phyloP scores from a whole-genome alignment of 2,888 invertebrate species.

The Temnothorax unifasciatus region DNA sequence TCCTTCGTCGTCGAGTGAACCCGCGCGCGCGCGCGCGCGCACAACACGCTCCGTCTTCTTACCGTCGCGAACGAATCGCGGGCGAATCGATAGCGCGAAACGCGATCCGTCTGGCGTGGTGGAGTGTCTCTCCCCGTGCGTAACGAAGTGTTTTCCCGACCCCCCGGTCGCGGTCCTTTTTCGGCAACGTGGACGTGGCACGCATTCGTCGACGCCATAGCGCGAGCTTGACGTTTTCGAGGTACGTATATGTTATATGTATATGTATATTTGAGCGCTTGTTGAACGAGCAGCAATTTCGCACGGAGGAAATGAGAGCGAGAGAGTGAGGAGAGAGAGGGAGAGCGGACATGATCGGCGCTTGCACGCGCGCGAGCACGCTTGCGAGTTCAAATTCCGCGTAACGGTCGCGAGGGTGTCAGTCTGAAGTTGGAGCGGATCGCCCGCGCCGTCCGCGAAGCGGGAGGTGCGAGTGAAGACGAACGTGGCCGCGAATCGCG shows the following conservation, averaged over 20 bases:
- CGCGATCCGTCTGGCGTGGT: background rate
- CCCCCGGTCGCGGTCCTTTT: constrained; percentile 2
- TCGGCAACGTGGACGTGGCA: constrained; percentile 48
- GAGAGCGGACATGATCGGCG: background rate
- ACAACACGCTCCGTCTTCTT: background rate
- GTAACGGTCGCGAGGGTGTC: background rate
- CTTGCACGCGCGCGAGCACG: background rate
- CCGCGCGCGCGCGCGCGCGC: background rate
- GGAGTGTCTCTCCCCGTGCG: background rate
- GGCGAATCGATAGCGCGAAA: constrained; percentile 50
- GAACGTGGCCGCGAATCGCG: background rate
- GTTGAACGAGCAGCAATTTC: background rate
- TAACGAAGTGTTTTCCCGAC: background rate
- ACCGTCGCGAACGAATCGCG: constrained; percentile 13
- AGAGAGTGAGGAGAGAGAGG: background rate
- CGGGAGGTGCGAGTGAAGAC: background rate
- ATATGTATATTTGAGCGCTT: background rate
- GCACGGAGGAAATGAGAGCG: background rate
- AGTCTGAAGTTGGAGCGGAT: constrained; percentile 2
- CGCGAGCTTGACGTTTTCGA: constrained; percentile 66
- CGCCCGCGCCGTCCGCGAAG: background rate
- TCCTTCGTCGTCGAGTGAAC: background rate
- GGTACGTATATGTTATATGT: constrained; percentile 59
- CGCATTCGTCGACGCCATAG: constrained; percentile 66
- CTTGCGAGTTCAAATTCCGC: constrained; percentile 12